Base-by-base conservation (phyloP, 64 coral and sea anemone genomes). In the Pachyseris speciosa region DNA sequence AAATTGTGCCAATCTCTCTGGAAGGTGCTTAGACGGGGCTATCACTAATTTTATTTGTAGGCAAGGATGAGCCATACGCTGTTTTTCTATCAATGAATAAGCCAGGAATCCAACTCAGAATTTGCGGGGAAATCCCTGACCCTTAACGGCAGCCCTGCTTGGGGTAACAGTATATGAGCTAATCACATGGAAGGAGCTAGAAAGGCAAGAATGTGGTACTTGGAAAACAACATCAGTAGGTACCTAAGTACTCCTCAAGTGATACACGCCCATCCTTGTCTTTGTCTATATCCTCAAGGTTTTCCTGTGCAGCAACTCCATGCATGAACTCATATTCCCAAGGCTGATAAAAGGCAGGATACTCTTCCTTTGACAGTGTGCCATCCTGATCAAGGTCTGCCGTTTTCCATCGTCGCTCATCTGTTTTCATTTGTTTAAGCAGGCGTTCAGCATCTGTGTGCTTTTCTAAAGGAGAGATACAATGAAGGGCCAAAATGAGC, bases 191-290 rank as follows among this genome's bases (percentile, higher is more conserved):
- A 24, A 44, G 69, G n/a, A 73, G 38, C 5, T 0, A 70, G 24
- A n/a, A 15, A 32, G 29, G 30, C 3, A 40, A 70, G 19, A n/a
- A n/a, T n/a, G n/a, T n/a, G 13, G 25, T 24, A 15, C 29, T 36
- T 32, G 67, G 17, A 8, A 6, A 74, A 9, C n/a, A n/a, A n/a
- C n/a, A n/a, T n/a, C n/a, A 40, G 7, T 43, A 16, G 28, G 24
- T 87, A 98, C 95, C 91, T 88, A 98, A 80, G 43, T 88, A 98
- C 44, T 98, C 95, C 4, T 91, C 32, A 29, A 83, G 72, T 64
- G 95, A 98, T 22, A 98, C 17, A 69, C 64, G 78, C 73, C 95
- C 95, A 91, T 98, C 95, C 31, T 83, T 91, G 50, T 98, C 84
- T 52, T 91, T 91, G 63, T 98, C 95, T 20, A 98, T 87, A 9